Evolutionary conservation across 2,113 vertebrate genomes (phyloP).

Genomic region (Nothobranchius furzeri): DNA sequence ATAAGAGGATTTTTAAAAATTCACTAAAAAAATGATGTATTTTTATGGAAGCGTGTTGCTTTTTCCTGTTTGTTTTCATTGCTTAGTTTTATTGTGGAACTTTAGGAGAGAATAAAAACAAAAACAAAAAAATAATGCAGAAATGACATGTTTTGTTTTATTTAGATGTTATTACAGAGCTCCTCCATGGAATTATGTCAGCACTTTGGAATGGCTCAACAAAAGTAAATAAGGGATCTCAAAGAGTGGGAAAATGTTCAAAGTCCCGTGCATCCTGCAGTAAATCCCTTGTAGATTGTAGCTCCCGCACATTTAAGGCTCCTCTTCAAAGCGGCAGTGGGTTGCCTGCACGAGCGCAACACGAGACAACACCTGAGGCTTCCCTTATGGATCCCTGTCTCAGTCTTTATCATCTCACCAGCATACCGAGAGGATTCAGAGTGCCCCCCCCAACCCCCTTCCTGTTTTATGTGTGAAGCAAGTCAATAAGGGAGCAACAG

Average conservation of each 20-base stretch:
- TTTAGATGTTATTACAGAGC: conserved; percentile 19
- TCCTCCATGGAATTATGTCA: conserved; percentile 54
- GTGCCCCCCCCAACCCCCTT: conserved; percentile 63
- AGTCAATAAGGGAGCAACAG: conserved; percentile 69
- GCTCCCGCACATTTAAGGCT: conserved; percentile 65
- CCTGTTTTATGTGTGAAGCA: conserved; percentile 69
- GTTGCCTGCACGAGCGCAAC: conserved; percentile 66
- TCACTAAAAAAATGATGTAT: too few relatives aligned
- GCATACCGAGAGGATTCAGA: conserved; percentile 58
- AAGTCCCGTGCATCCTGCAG: conserved; percentile 65
- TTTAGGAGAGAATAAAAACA: neutral
- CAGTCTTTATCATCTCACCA: conserved; percentile 67
- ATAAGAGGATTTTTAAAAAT: too few relatives aligned
- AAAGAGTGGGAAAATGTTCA: conserved; percentile 51
- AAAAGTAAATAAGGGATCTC: conserved; percentile 68
- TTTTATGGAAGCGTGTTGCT: too few relatives aligned
- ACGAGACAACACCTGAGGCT: conserved; percentile 61
- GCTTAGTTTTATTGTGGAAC: neutral
- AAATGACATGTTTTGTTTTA: conserved; percentile 11
- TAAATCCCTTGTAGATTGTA: conserved; percentile 72
- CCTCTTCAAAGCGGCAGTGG: conserved; percentile 60
- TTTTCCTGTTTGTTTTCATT: too few relatives aligned
- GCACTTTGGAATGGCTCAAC: conserved; percentile 54
- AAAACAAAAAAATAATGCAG: neutral
- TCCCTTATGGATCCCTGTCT: conserved; percentile 71